Evolutionary conservation across 1,140 invertebrate species (phyloP).

Genomic region (Bombyx mori): ASM3026992v2 NC_085131.1:8270001-8270500

Average conservation of each 20-base stretch:
- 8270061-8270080: slow-evolving; percentile 31
- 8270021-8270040: slow-evolving; percentile 6
- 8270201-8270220: slow-evolving; percentile 20
- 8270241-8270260: slow-evolving; percentile 1
- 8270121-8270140: slow-evolving; percentile 63
- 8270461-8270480: too few species aligned
- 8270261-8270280: not conserved
- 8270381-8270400: too few species aligned
- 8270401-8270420: too few species aligned
- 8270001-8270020: slow-evolving; percentile 2
- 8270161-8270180: slow-evolving; percentile 48
- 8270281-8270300: not conserved
- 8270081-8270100: slow-evolving; percentile 38
- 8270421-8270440: too few species aligned
- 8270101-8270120: slow-evolving; percentile 58
- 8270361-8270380: too few species aligned
- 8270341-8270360: too few species aligned
- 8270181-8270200: slow-evolving; percentile 43
- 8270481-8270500: too few species aligned
- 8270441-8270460: too few species aligned
- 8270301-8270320: too few species aligned
- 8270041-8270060: slow-evolving; percentile 24
- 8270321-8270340: too few species aligned
- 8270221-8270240: too few species aligned
- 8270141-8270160: slow-evolving; percentile 46